A percentile compares a stretch with the other conserved stretches of the same genome.
Conservation (phyloP, 1,140 invertebrate species). For the Drosophila dunni region DNA sequence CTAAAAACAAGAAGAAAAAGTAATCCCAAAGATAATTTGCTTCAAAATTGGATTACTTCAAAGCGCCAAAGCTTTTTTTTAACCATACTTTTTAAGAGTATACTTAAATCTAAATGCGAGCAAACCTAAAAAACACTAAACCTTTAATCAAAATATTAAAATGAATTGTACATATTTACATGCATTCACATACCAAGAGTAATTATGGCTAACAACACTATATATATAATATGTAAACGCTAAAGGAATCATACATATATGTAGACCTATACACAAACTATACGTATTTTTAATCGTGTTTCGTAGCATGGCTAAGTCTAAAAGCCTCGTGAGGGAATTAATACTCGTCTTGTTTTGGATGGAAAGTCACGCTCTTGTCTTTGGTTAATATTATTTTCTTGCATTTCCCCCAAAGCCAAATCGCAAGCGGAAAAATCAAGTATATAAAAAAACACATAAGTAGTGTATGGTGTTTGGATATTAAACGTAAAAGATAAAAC, state of each 20-base stretch:
- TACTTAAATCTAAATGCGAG: constrained; percentile 42
- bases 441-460: constrained; percentile 4
- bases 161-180: constrained; percentile 69
- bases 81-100: constrained; percentile 58
- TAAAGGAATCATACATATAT: constrained; percentile 9
- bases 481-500: constrained; percentile 10
- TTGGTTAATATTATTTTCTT: constrained; percentile 3
- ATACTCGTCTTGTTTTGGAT: constrained; percentile 35
- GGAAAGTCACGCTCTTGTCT: constrained; percentile 20
- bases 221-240: constrained; percentile 19
- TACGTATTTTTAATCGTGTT: constrained; percentile 30
- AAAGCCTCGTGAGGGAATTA: constrained; percentile 39
- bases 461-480: constrained; percentile 38
- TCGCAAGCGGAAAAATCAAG: not conserved
- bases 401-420: not conserved
- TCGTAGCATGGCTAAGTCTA: constrained; percentile 45
- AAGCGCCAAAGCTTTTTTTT: constrained; percentile 76
- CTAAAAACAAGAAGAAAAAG: constrained; percentile 82
- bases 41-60: constrained; percentile 69
- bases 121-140: constrained; percentile 60
- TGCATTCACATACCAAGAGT: constrained; percentile 37
- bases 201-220: constrained; percentile 34
- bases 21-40: constrained; percentile 76
- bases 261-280: constrained; percentile 5
- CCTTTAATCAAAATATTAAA: constrained; percentile 49